Evolutionary conservation across 2,113 vertebrate genomes (phyloP), one percentile per base, ranked within the genome.

Genomic region (Podarcis raffonei): DNA sequence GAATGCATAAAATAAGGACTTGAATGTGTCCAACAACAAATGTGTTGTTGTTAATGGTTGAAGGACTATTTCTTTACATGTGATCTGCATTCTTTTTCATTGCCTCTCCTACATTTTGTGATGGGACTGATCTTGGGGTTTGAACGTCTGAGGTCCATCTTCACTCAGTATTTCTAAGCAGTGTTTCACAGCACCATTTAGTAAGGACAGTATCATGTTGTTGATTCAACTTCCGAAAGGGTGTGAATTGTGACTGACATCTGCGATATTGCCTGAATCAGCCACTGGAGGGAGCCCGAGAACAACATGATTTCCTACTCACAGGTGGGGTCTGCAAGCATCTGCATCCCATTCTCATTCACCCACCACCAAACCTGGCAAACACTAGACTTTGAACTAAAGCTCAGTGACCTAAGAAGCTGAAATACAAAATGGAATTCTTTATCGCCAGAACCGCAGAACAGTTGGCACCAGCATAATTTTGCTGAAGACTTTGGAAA

Each of bases 231-330:
- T 3, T 42, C 39, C 2, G 30, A 4, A 1, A 35, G 6, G 37
- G 53, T 57, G n/a, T 27, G 25, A 25, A 74, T 27, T 57, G 35
- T 23, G 32, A 39, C 15, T 27, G 27, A 18, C 7, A 77, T 57
- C 22, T 71, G 0, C 2, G 25, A 25, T 27, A 8, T 32, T 93
- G 87, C 80, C 2, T 16, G 8, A 22, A 79, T 87, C 2, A 1
- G 6, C 95, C 96, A 94, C 94, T 2, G 62, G 96, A 92, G 95
- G 96, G 96, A 80, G 94, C 77, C 23, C 81, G n/a, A 89, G 91
- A 90, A 87, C 59, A 91, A 87, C 80, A 11, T 25, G 0, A 69
- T 22, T 23, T 35, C 42, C 68, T n/a, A 0, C 1, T 20, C 25
- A 42, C 12, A 6, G 2, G 35, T 1, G 80, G 68, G 53, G 80